Base-by-base conservation (phyloP, 2,113 vertebrate species). In the Gobiocypris rarus region DNA sequence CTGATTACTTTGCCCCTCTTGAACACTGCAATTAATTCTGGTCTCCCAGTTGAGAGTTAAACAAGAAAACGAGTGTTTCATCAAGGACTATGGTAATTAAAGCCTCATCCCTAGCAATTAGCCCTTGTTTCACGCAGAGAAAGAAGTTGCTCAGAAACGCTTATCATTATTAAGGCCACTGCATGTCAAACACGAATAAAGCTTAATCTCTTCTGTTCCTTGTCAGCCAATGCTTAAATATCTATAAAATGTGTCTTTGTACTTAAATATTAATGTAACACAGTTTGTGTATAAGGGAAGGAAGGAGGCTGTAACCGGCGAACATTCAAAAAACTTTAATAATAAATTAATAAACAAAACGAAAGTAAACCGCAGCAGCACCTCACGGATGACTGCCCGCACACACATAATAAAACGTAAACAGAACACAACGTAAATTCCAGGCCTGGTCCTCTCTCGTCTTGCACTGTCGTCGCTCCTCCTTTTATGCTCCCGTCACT, bases 111-210 rank as follows among this genome's bases (percentile, higher is more conserved):
- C 59, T 34, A 82, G 63, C 22, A 80, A 67, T 86, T 74, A 83
- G 48, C 59, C 69, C 41, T 61, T 34, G 22, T 43, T 54, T 58
- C 77, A 28, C 28, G 22, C 65, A 79, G 15, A 48, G 28, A 45
- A 63, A 83, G 71, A 63, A 41, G 54, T 48, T 75, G 26, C 22
- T 34, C 56, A 26, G 76, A 79, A 82, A 56, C 24, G 24, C 52
- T 45, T 31, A 45, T 58, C 54, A 73, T 73, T 31, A 50, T 61
- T 71, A 78, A 50, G 54, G 52, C 31, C 24, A 73, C 43, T 41
- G 14, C 43, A 85, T 85, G 70, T 41, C 41, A 65, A 81, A 81
- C 58, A 77, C 4, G n/a, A 50, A 76, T 38, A 69, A 82, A 71
- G n/a, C 43, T 41, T 26, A 41, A 71, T 22, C 65, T 38, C 65